Percentiles rank a stretch among this genome's conserved stretches.
Conservation (phyloP, 1,140 invertebrate species). For the Acarapis woodi region DNA sequence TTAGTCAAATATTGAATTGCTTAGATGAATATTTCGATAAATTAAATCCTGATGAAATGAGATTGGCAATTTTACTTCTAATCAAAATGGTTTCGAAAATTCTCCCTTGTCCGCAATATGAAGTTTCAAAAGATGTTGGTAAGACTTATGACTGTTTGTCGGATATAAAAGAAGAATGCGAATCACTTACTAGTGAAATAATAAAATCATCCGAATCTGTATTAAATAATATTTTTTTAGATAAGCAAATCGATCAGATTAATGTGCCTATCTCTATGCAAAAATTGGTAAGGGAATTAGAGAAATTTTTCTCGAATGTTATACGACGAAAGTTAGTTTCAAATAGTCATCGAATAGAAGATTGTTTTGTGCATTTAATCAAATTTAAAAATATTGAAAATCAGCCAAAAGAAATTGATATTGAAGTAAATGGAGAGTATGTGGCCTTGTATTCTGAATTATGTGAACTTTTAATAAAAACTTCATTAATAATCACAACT, state of each 20-base stretch:
- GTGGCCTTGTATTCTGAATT: conserved; percentile 2
- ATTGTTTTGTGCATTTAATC: neutral
- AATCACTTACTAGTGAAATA: neutral
- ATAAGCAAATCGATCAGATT: no score
- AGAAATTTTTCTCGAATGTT: conserved; percentile 31
- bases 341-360: neutral
- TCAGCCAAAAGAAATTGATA: no score
- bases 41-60: conserved; percentile 30
- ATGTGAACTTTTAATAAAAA: conserved; percentile 4
- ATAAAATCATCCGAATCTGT: no score
- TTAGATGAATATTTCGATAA: conserved; percentile 26
- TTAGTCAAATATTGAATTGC: conserved; percentile 27
- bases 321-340: conserved; percentile 15
- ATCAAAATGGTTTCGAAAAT: conserved; percentile 43
- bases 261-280: neutral
- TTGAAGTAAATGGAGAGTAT: neutral
- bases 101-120: conserved; percentile 22
- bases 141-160: neutral
- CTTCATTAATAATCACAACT: neutral
- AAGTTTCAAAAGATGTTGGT: neutral
- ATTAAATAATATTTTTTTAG: no score
- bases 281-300: conserved; percentile 25
- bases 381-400: no score
- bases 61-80: conserved; percentile 31
- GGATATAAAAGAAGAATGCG: conserved; percentile 1